Percentiles rank a stretch among this genome's conserved stretches.
phyloP scores from a whole-genome alignment of 2,113 vertebrate genomes.

The Ursus arctos region DNA sequence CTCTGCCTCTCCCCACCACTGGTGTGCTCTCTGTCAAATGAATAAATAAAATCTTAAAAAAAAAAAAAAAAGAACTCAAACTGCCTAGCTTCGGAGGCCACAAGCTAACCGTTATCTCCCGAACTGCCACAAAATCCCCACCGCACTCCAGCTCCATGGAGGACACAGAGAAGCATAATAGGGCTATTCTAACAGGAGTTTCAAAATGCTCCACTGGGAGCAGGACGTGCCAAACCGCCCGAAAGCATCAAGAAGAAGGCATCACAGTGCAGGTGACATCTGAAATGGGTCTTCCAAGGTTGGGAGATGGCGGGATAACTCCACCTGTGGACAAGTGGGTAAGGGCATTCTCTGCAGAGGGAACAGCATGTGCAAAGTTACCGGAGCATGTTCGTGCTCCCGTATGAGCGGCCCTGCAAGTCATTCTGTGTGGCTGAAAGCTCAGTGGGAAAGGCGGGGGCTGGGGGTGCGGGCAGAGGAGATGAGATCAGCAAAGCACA shows the following conservation, averaged over 20 bases:
- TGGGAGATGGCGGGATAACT: neutral
- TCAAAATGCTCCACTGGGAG: constrained; percentile 20
- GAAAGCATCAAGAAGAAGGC: neutral
- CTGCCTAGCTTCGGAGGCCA: neutral
- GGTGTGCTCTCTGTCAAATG: neutral
- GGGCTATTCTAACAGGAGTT: neutral
- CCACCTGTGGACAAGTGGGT: neutral
- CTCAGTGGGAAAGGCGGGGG: neutral
- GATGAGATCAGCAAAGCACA: neutral
- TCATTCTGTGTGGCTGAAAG: neutral
- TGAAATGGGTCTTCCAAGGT: neutral
- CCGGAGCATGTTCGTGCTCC: neutral
- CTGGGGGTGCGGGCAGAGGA: neutral
- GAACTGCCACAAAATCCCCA: constrained; percentile 1
- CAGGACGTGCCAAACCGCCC: neutral
- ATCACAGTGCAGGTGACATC: neutral
- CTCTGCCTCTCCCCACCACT: neutral
- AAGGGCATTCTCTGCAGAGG: constrained; percentile 24
- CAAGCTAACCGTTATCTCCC: constrained; percentile 15
- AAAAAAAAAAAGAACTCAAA: neutral
- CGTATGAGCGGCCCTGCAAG: fast-evolving
- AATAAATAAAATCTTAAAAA: neutral
- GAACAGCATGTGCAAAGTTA: constrained; percentile 2
- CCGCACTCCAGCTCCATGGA: neutral
- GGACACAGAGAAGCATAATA: neutral